These are phyloP conservation scores for Ichneumoninae sp. DNA, from an alignment of 2,888 invertebrate genomes.

Conservation along the genomic window DNA sequence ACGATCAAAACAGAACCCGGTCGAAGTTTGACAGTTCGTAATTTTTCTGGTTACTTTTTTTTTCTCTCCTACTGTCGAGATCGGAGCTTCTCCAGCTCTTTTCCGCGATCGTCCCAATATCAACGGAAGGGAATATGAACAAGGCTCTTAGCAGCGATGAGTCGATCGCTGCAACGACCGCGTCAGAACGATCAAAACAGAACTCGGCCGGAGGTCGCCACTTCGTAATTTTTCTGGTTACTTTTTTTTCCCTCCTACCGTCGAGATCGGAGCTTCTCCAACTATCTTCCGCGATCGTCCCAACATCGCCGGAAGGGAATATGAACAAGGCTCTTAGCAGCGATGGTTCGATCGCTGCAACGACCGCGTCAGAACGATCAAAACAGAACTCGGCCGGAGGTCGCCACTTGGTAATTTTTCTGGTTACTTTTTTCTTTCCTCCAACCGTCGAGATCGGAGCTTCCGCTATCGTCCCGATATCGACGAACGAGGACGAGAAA, in stretches of 20 bases:
- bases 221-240: neutral
- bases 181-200: too few relatives aligned
- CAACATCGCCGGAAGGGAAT: conserved; percentile 42
- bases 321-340: too few relatives aligned
- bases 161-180: too few relatives aligned
- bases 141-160: too few relatives aligned
- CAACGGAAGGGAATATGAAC: conserved; percentile 28
- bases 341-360: too few relatives aligned
- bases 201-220: too few relatives aligned
- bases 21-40: neutral
- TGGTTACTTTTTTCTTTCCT: neutral
- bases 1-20: too few relatives aligned
- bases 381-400: too few relatives aligned
- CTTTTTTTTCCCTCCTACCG: neutral
- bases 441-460: conserved; percentile 4
- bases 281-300: conserved; percentile 35
- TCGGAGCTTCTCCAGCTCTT: conserved; percentile 28
- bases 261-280: conserved; percentile 9
- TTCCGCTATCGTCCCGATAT: conserved; percentile 40
- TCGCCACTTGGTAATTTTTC: neutral
- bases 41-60: neutral
- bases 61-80: neutral
- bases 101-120: conserved; percentile 36
- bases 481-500: conserved; percentile 59
- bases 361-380: too few relatives aligned